phyloP scores from a whole-genome alignment of 1,140 invertebrate species.

The Diachasma alloeum region DNA sequence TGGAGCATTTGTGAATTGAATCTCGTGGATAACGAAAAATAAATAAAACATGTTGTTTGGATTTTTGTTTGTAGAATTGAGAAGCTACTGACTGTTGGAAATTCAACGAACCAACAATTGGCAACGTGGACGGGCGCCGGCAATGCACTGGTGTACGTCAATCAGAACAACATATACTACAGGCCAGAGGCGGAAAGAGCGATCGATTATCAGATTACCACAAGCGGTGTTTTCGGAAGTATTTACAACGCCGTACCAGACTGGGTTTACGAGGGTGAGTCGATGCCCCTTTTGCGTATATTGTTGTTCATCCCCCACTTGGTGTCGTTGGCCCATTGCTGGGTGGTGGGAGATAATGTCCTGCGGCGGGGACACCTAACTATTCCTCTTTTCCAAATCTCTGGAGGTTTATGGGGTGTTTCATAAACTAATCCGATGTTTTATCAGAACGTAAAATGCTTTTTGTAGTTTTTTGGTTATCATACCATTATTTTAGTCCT shows the following conservation, averaged over 20 bases:
- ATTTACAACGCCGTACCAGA: slow-evolving; percentile 82
- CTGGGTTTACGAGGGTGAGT: slow-evolving; percentile 83
- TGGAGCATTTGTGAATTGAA: background rate
- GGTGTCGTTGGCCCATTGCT: background rate
- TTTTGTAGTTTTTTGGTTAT: no score
- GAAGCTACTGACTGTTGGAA: slow-evolving; percentile 54
- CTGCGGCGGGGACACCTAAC: background rate
- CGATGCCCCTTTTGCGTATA: background rate
- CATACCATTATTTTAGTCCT: no score
- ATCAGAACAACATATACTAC: slow-evolving; percentile 84
- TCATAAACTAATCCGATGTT: background rate
- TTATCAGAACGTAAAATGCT: background rate
- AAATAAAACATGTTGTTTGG: background rate
- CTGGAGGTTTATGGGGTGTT: background rate
- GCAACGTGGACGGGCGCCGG: slow-evolving; percentile 77
- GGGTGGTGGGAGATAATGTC: background rate
- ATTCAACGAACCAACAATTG: slow-evolving; percentile 69
- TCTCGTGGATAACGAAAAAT: background rate
- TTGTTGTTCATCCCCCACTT: background rate
- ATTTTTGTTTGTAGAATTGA: slow-evolving; percentile 44
- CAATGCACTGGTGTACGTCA: slow-evolving; percentile 79
- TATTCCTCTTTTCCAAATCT: background rate
- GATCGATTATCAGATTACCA: slow-evolving; percentile 66
- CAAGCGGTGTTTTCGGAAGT: slow-evolving; percentile 61
- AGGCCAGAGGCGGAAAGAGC: slow-evolving; percentile 62